These are phyloP conservation scores for Rhodophaea formosa DNA, from an alignment of 2,888 invertebrate species.

Conservation along the genomic window DNA sequence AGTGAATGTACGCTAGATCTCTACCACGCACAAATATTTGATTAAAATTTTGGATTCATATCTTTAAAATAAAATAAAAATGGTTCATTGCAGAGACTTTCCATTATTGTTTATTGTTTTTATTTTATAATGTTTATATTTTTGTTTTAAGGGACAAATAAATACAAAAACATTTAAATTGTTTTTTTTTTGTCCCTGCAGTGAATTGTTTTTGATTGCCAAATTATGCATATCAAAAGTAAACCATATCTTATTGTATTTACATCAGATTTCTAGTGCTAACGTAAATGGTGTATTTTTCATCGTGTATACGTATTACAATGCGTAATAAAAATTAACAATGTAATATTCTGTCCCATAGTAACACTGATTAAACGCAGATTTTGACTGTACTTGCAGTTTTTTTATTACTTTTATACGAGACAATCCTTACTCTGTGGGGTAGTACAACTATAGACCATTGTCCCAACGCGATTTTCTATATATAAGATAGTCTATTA, in stretches of 20 bases:
- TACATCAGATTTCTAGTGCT: slow-evolving; percentile 18
- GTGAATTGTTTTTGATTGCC: neutral
- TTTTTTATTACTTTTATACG: neutral
- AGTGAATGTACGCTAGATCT: slow-evolving; percentile 38
- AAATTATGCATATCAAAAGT: slow-evolving; percentile 47
- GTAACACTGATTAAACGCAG: slow-evolving; percentile 26
- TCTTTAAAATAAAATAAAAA: neutral
- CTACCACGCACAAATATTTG: slow-evolving; percentile 55
- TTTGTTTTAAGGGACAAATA: neutral
- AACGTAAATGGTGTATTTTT: slow-evolving; percentile 23
- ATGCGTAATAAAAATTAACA: slow-evolving; percentile 1
- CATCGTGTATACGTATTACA: slow-evolving; percentile 21
- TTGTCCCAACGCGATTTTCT: too few species aligned
- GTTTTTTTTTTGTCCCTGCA: slow-evolving; percentile 10
- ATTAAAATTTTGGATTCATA: slow-evolving; percentile 32
- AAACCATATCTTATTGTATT: slow-evolving; percentile 40
- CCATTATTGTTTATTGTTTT: neutral
- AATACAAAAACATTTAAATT: neutral
- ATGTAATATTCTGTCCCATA: slow-evolving; percentile 34
- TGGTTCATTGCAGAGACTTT: neutral
- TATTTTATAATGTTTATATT: neutral
- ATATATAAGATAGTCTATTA: too few species aligned
- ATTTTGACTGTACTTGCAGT: slow-evolving; percentile 16
- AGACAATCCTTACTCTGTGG: too few species aligned
- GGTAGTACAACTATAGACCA: too few species aligned